A percentile compares a stretch with the other conserved stretches of the same genome.
Conservation (phyloP, 2,888 invertebrate species). For the Thysanoteuthis rhombus region DNA sequence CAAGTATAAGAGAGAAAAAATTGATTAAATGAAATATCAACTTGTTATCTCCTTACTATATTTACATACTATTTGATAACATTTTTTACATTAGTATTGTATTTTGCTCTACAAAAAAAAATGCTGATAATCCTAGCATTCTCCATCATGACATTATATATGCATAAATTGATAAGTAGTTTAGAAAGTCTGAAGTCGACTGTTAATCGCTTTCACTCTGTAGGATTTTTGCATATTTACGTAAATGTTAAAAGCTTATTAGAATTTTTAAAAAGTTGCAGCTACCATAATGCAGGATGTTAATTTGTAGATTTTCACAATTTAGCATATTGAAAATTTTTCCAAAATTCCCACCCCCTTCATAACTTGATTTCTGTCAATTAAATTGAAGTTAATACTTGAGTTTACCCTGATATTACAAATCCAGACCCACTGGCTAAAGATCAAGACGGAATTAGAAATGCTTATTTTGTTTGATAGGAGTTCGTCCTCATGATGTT, state of each 20-base stretch:
- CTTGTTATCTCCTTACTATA: too few species aligned
- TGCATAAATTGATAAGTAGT: neutral
- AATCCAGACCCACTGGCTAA: neutral
- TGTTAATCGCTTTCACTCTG: neutral
- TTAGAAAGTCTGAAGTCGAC: neutral
- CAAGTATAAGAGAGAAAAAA: too few species aligned
- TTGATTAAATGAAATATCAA: too few species aligned
- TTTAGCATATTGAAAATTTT: too few species aligned
- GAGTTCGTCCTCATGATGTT: neutral
- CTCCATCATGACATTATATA: neutral
- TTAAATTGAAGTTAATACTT: neutral
- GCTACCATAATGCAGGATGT: too few species aligned
- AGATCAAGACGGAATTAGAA: neutral
- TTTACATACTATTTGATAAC: too few species aligned
- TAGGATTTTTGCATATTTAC: neutral
- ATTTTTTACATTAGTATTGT: too few species aligned
- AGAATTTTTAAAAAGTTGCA: too few species aligned
- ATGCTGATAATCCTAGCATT: too few species aligned
- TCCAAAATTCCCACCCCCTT: neutral
- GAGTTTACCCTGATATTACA: neutral
- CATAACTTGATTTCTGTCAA: neutral
- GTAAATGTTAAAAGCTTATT: neutral
- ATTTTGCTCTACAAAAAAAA: too few species aligned
- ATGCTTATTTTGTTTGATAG: neutral
- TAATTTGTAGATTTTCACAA: too few species aligned